Evolutionary conservation across 2,113 vertebrate genomes (phyloP).

Genomic region (Urocolius indicus): DNA sequence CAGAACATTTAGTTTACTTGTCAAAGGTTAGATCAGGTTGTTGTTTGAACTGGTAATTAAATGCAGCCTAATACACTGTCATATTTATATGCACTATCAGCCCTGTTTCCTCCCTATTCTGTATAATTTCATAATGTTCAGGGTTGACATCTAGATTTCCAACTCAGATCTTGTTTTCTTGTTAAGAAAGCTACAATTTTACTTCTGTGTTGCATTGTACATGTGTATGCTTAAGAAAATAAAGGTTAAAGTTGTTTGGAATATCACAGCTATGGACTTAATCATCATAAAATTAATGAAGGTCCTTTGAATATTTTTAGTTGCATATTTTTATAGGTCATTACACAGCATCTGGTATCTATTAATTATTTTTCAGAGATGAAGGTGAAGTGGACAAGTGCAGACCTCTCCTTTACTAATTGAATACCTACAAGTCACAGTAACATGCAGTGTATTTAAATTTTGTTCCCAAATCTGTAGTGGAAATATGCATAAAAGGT

Average conservation of each 20-base stretch:
- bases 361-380: slow-evolving; percentile 36
- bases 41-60: slow-evolving; percentile 84
- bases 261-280: background rate
- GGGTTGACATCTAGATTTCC: slow-evolving; percentile 69
- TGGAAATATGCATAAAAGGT: background rate
- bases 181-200: slow-evolving; percentile 18
- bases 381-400: background rate
- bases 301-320: slow-evolving; percentile 18
- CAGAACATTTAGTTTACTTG: slow-evolving; percentile 88
- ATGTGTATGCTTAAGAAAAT: background rate
- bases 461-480: background rate
- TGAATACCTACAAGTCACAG: background rate
- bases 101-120: slow-evolving; percentile 69
- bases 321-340: background rate
- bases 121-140: slow-evolving; percentile 73
- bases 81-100: slow-evolving; percentile 77
- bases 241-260: background rate
- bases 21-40: slow-evolving; percentile 86
- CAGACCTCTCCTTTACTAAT: background rate
- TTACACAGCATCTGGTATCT: background rate
- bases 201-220: background rate
- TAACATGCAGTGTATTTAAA: background rate
- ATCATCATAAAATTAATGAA: background rate
- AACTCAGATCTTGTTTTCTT: slow-evolving; percentile 40
- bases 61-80: slow-evolving; percentile 78